Evolutionary conservation across 2,113 vertebrate species (phyloP).

Genomic region (Butastur rufipennis): DNA sequence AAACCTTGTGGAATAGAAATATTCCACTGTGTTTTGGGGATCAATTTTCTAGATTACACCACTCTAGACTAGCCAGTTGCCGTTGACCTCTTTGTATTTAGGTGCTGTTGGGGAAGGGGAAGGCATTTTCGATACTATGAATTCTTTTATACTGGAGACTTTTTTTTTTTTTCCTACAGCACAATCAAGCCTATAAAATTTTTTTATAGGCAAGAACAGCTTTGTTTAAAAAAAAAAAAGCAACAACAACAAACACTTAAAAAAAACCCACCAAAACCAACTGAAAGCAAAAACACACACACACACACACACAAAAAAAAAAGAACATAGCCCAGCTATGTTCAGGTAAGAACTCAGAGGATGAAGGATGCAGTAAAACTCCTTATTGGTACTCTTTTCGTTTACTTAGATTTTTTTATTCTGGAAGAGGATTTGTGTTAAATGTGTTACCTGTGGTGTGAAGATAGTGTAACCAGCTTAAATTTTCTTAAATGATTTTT

Average conservation of each 20-base stretch:
- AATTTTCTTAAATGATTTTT: conserved; percentile 60
- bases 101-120: conserved; percentile 66
- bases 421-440: conserved; percentile 14
- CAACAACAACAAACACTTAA: too few species aligned
- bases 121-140: conserved; percentile 49
- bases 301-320: neutral
- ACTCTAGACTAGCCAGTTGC: conserved; percentile 41
- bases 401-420: conserved; percentile 44
- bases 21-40: conserved; percentile 57
- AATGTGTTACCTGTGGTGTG: conserved; percentile 55
- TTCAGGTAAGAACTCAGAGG: conserved; percentile 15
- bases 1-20: conserved; percentile 53
- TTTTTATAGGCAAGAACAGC: conserved; percentile 37
- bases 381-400: neutral
- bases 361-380: conserved; percentile 47
- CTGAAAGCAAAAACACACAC: neutral
- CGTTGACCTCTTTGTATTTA: conserved; percentile 58
- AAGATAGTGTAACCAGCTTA: conserved; percentile 68
- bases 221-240: neutral
- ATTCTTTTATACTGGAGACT: conserved; percentile 64
- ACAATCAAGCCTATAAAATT: conserved; percentile 30
- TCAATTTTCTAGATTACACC: conserved; percentile 40
- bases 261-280: neutral
- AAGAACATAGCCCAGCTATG: neutral
- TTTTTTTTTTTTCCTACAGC: conserved; percentile 52